Percentiles rank a stretch among this genome's conserved stretches.
These are phyloP conservation scores for Xyliphius kryptos DNA, from an alignment of 2,113 vertebrate species.

Conservation along the genomic window DNA sequence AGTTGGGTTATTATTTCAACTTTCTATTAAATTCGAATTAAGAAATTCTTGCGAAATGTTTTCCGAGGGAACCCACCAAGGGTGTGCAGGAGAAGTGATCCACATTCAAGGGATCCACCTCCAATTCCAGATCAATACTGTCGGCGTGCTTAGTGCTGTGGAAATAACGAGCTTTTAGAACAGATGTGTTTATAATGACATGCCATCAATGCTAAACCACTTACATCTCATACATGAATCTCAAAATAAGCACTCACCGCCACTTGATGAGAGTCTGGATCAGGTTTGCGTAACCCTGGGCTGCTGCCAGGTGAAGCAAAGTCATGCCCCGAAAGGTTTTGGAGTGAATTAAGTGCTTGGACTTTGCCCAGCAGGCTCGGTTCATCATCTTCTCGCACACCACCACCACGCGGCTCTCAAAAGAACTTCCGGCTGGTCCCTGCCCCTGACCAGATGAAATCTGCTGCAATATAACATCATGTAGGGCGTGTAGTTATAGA, in stretches of 20 bases:
- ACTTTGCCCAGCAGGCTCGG: slow-evolving; percentile 91
- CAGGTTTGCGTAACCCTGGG: slow-evolving; percentile 93
- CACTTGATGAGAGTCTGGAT: slow-evolving; percentile 98
- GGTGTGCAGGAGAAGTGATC: slow-evolving; percentile 98
- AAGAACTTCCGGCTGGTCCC: slow-evolving; percentile 75
- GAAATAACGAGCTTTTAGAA: slow-evolving; percentile 26
- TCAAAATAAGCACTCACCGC: slow-evolving; percentile 76
- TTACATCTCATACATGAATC: no score
- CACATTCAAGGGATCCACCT: slow-evolving; percentile 94
- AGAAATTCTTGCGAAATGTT: no score
- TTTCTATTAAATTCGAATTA: no score
- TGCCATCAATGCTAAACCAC: neutral
- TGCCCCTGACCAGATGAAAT: slow-evolving; percentile 71
- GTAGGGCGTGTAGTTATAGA: no score
- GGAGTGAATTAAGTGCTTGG: slow-evolving; percentile 91
- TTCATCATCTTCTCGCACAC: slow-evolving; percentile 99
- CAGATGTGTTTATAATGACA: neutral
- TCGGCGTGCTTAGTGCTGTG: slow-evolving; percentile 90
- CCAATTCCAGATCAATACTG: slow-evolving; percentile 92
- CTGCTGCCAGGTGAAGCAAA: slow-evolving; percentile 89
- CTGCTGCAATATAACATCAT: slow-evolving; percentile 55
- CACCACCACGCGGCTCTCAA: slow-evolving; percentile 92
- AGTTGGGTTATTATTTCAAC: neutral
- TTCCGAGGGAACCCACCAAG: slow-evolving; percentile 68
- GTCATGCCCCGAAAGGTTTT: slow-evolving; percentile 98